Evolutionary conservation across 1,140 invertebrate genomes (phyloP), one percentile per base, ranked within the genome.

Genomic region (Diorhabda elongata): DNA sequence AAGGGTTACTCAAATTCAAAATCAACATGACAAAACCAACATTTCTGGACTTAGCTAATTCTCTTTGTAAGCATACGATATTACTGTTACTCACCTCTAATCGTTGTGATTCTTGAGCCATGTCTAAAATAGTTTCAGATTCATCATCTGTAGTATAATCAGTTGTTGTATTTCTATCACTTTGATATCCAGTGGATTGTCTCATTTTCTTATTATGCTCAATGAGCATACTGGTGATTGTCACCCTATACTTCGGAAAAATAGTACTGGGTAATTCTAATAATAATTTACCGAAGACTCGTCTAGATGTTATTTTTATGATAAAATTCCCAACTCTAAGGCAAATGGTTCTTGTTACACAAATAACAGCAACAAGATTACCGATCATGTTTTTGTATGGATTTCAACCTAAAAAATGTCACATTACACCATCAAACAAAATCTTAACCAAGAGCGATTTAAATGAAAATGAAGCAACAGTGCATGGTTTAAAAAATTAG

Each of bases 191-290:
- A 9, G 42, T 47, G 5, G 62, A 64, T 64, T 64, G 9, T 56
- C 62, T 44, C 62, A 64, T 8, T 47, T 45, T 69, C 57, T 64
- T 66, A 44, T 70, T 70, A 8, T 42, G 47, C 5, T 67, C 64
- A 43, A 67, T 64, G 47, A 67, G 11, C 7, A 52, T 42, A 9
- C 45, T 7, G 52, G 58, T 70, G 42, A 70, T 43, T 42, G 58
- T n/a, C 9, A 70, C 26, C 7, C 69, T 57, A 57, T 70, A 70
- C 44, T 44, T 44, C 2, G 69, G 69, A 58, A 70, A 70, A 41
- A 67, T 42, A 9, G 42, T 44, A 44, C 42, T 44, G 42, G 69
- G 69, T 5, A 70, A 42, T 41, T 63, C 63, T 5, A 67, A 8
- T 56, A 70, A 42, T 9, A 67, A 42, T 58, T 70, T 70, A 9